A percentile compares a stretch with the other conserved stretches of the same genome.
Conservation (phyloP, 2,888 invertebrate genomes). For the Macrophya annulata region DNA sequence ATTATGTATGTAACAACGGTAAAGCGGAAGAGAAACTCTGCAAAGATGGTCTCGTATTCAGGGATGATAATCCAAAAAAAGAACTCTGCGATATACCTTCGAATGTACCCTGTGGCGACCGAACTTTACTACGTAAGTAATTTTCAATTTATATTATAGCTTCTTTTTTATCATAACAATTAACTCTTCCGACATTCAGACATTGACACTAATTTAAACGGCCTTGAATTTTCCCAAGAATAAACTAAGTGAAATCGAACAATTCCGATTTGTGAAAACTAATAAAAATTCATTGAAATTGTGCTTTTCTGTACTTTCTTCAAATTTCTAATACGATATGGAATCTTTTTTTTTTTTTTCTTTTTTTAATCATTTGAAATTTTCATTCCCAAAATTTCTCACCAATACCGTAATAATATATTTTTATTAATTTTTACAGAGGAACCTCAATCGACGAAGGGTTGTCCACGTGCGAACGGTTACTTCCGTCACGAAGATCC, state of each 20-base stretch:
- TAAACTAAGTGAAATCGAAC: not conserved
- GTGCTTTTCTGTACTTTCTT: not conserved
- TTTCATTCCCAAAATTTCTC: too few species aligned
- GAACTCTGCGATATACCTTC: slow-evolving; percentile 89
- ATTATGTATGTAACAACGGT: slow-evolving; percentile 87
- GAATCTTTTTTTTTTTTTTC: not conserved
- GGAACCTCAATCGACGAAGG: slow-evolving; percentile 87
- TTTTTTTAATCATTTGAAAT: too few species aligned
- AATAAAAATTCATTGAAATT: not conserved
- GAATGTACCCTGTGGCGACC: slow-evolving; percentile 89
- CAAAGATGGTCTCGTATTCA: slow-evolving; percentile 90
- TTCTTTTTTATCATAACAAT: too few species aligned
- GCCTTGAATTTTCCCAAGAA: not conserved
- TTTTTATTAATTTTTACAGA: slow-evolving; percentile 82
- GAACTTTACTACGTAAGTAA: slow-evolving; percentile 88
- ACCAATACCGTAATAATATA: too few species aligned
- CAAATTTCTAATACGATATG: not conserved
- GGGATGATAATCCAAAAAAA: slow-evolving; percentile 86
- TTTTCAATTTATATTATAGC: slow-evolving; percentile 17
- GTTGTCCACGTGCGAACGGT: slow-evolving; percentile 90
- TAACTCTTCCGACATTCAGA: not conserved
- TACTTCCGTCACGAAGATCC: slow-evolving; percentile 89
- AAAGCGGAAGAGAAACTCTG: slow-evolving; percentile 86
- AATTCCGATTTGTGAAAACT: not conserved
- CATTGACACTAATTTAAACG: not conserved